phyloP scores from a whole-genome alignment of 1,140 invertebrate species.

The Tribolium castaneum region DNA sequence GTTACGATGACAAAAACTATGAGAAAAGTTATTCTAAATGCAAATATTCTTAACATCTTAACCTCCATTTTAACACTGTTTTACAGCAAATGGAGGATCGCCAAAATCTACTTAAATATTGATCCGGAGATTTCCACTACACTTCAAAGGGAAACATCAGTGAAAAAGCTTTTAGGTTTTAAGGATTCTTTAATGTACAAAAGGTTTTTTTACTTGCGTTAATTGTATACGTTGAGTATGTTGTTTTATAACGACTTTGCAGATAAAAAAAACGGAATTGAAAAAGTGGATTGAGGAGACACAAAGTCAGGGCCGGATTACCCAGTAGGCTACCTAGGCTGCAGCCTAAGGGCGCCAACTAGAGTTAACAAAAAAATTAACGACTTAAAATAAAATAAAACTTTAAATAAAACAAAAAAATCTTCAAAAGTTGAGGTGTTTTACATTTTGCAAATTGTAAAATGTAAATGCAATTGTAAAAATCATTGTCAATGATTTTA shows the following conservation, averaged over 20 bases:
- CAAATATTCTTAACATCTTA: neutral
- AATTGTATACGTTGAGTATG: neutral
- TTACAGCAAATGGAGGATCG: neutral
- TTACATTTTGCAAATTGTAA: too few relatives aligned
- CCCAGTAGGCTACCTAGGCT: too few relatives aligned
- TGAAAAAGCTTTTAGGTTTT: neutral
- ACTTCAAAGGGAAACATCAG: neutral
- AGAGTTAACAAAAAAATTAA: too few relatives aligned
- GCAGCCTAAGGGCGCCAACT: too few relatives aligned
- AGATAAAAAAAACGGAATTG: too few relatives aligned
- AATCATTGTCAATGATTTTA: too few relatives aligned
- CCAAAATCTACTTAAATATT: neutral
- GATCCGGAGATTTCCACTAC: neutral
- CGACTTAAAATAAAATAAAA: too few relatives aligned
- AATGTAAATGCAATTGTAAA: too few relatives aligned
- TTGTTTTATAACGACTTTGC: neutral
- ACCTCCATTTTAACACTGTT: neutral
- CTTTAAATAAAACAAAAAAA: too few relatives aligned
- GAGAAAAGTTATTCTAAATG: neutral
- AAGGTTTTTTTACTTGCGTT: neutral
- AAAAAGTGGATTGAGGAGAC: too few relatives aligned
- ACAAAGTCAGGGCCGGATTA: too few relatives aligned
- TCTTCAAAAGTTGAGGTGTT: too few relatives aligned
- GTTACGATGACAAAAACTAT: neutral
- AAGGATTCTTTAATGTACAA: neutral